Conservation (phyloP, 1,140 invertebrate species). For the Octopus bimaculoides region DNA sequence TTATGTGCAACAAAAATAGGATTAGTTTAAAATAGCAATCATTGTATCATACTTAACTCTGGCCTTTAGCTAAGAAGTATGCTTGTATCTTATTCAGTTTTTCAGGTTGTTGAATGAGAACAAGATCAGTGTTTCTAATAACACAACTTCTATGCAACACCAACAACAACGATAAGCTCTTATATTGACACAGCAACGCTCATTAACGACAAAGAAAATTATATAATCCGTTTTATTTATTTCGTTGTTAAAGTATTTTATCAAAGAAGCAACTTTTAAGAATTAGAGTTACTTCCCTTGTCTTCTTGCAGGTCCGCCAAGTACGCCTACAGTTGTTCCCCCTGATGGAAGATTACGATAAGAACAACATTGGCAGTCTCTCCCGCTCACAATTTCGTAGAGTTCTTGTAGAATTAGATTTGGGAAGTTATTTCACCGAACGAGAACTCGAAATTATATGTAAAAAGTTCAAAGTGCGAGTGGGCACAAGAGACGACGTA, state of each 20-base stretch:
- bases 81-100: no score
- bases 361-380: conserved; percentile 52
- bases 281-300: not conserved
- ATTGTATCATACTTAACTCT: no score
- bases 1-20: no score
- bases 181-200: no score
- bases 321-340: conserved; percentile 55
- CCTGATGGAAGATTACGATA: conserved; percentile 57
- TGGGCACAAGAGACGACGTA: conserved; percentile 51
- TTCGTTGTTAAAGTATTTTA: not conserved
- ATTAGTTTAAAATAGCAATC: no score
- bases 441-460: conserved; percentile 47
- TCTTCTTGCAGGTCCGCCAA: conserved; percentile 41
- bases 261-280: not conserved
- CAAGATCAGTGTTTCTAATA: no score
- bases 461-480: conserved; percentile 50
- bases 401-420: conserved; percentile 52
- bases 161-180: no score
- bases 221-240: not conserved
- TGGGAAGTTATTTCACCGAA: conserved; percentile 46
- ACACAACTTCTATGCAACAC: no score
- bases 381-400: conserved; percentile 54
- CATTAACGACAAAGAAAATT: no score
- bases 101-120: no score
- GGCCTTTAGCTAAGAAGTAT: no score